Conservation (phyloP, 2,113 vertebrate species). For the Zosterops japonicus region DNA sequence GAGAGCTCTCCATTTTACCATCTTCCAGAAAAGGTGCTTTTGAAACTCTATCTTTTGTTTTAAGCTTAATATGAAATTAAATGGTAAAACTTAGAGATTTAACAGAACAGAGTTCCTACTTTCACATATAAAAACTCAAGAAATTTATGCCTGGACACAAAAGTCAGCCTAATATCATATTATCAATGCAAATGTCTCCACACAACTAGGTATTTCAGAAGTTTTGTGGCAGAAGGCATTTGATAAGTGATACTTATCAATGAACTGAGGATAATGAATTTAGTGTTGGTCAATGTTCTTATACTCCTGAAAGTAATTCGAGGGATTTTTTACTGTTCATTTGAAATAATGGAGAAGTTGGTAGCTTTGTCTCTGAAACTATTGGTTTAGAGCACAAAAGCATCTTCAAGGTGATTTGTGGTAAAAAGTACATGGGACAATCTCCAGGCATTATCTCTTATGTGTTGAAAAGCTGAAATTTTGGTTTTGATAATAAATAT, state of each 20-base stretch:
- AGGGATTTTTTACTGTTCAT: background rate
- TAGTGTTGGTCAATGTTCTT: background rate
- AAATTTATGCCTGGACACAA: background rate
- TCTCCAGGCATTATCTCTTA: background rate
- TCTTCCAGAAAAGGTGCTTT: background rate
- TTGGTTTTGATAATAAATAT: background rate
- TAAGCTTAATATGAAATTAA: background rate
- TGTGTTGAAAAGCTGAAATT: background rate
- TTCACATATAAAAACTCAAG: background rate
- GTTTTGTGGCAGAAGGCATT: background rate
- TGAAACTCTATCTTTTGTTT: background rate
- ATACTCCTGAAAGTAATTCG: background rate
- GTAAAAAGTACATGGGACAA: background rate
- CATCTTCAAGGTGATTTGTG: background rate
- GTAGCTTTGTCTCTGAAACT: background rate
- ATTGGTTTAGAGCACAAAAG: background rate
- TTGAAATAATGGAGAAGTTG: background rate
- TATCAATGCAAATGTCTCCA: background rate
- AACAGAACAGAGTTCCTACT: background rate
- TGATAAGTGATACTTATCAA: background rate
- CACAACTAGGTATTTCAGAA: background rate
- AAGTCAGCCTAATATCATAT: background rate
- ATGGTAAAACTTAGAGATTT: fast-evolving
- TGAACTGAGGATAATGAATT: background rate
- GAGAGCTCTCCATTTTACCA: background rate